Conservation (phyloP, 2,888 invertebrate species). For the Ellobium chinense region DNA sequence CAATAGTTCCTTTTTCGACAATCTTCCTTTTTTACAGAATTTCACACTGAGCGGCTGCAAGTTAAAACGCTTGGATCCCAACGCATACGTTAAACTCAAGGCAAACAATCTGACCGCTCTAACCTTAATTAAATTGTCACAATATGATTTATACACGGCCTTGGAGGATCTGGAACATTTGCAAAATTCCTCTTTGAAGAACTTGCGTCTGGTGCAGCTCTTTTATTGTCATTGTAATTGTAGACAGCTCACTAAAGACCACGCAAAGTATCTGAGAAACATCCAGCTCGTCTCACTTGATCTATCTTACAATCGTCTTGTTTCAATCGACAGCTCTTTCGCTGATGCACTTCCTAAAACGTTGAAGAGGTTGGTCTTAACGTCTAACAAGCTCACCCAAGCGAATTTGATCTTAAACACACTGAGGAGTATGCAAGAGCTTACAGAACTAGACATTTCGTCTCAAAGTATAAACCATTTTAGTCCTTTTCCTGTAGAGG, state of each 20-base stretch:
- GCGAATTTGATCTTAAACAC: neutral
- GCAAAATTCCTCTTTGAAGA: neutral
- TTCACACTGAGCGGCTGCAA: neutral
- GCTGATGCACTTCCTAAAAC: neutral
- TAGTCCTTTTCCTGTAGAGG: too few species aligned
- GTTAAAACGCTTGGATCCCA: neutral
- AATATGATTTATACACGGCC: slow-evolving; percentile 10
- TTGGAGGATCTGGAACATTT: neutral
- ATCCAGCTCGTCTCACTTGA: neutral
- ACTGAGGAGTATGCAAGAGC: neutral
- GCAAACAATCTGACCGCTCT: neutral
- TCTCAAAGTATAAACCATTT: too few species aligned
- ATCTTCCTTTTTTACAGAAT: neutral
- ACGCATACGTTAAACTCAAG: neutral
- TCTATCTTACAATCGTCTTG: neutral
- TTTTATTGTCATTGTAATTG: neutral
- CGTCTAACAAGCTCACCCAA: neutral
- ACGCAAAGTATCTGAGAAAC: neutral
- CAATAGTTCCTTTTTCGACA: slow-evolving; percentile 4
- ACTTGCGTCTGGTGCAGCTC: neutral
- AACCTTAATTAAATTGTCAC: neutral
- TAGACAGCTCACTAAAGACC: neutral
- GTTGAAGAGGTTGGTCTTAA: neutral
- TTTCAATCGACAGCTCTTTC: neutral
- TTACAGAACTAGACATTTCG: neutral